Evolutionary conservation across 1,140 invertebrate genomes (phyloP).

Genomic region (Trinorchestia longiramus): DNA sequence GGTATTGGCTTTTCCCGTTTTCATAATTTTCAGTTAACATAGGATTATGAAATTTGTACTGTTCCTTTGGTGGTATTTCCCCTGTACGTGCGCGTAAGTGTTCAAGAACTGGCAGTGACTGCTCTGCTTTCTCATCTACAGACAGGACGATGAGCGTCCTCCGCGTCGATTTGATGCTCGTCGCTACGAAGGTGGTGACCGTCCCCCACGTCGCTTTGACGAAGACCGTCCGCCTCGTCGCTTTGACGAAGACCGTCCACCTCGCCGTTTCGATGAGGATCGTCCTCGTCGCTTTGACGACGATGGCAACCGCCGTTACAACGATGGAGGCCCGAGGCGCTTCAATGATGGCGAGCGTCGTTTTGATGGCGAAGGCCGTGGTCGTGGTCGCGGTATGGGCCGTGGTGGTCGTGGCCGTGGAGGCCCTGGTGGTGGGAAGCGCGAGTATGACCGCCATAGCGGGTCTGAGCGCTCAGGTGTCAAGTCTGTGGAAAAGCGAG

Average conservation of each 20-base stretch:
- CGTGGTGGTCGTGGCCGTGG: conserved; percentile 69
- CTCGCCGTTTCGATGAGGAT: conserved; percentile 31
- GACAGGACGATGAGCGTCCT: neutral
- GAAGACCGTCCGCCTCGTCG: conserved; percentile 40
- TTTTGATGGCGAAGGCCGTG: conserved; percentile 65
- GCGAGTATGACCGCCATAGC: conserved; percentile 94
- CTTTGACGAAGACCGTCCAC: conserved; percentile 37
- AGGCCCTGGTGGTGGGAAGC: conserved; percentile 81
- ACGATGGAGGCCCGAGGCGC: conserved; percentile 35
- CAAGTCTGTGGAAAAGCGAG: conserved; percentile 92
- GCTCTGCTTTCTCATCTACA: neutral
- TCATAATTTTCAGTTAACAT: too few relatives aligned
- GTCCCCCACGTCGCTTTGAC: conserved; percentile 39
- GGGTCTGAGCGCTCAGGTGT: conserved; percentile 84
- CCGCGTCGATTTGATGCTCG: conserved; percentile 31
- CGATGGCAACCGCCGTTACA: conserved; percentile 18
- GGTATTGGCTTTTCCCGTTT: too few relatives aligned
- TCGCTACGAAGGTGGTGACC: neutral
- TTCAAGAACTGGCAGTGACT: too few relatives aligned
- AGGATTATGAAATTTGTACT: too few relatives aligned
- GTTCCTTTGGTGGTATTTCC: too few relatives aligned
- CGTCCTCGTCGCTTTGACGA: conserved; percentile 41
- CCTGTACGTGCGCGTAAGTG: too few relatives aligned
- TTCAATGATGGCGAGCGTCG: conserved; percentile 50
- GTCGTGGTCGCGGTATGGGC: conserved; percentile 64